Conservation (phyloP, 2,113 vertebrate genomes). For the Leptocoma aspasia region DNA sequence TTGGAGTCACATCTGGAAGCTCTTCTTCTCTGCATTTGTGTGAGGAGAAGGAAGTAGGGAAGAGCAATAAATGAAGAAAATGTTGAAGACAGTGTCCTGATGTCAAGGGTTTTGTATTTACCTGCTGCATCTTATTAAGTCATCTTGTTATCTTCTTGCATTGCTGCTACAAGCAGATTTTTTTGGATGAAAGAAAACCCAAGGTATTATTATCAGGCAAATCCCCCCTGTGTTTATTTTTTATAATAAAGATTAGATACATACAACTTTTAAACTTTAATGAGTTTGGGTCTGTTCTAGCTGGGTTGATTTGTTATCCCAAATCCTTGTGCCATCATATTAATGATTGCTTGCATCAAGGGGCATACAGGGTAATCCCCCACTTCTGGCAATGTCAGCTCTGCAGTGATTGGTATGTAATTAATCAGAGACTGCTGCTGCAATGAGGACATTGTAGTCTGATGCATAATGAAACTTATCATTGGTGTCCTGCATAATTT, state of each 20-base stretch:
- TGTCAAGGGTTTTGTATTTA: not conserved
- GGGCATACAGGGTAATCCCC: constrained; percentile 43
- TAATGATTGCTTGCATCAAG: constrained; percentile 49
- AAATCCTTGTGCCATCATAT: constrained; percentile 53
- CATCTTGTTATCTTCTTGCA: not conserved
- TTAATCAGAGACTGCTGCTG: constrained; percentile 34
- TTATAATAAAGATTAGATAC: constrained; percentile 42
- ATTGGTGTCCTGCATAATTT: constrained; percentile 60
- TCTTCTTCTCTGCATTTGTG: not conserved
- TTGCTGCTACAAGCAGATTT: not conserved
- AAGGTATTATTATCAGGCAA: not conserved
- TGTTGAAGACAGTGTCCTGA: not conserved
- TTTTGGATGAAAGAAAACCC: not conserved
- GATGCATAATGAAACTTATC: constrained; percentile 62
- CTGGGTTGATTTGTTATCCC: constrained; percentile 48
- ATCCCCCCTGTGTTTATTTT: not conserved
- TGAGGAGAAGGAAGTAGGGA: not conserved
- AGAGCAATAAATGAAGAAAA: not conserved
- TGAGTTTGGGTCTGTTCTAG: constrained; percentile 31
- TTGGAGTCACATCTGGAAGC: not conserved
- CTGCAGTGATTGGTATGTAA: constrained; percentile 32
- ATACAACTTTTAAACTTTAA: constrained; percentile 43
- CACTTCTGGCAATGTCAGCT: constrained; percentile 31
- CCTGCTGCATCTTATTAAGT: not conserved
- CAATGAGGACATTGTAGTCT: constrained; percentile 36